Conservation (phyloP, 23 tunicate genomes). For the Oikopleura dioica region DNA sequence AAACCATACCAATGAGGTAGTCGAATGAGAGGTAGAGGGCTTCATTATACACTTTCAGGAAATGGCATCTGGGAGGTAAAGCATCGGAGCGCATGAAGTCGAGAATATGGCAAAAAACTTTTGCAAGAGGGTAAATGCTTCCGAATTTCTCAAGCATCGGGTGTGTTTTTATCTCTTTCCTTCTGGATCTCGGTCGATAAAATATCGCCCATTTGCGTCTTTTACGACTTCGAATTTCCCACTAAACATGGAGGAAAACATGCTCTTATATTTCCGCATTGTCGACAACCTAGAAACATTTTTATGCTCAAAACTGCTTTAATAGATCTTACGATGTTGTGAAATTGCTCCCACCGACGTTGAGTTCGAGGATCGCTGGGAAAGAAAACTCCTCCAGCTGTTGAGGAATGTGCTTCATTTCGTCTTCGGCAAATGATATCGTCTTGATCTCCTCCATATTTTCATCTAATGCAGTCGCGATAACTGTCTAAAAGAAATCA, state of each 20-base stretch:
- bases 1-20: background rate
- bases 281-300: background rate
- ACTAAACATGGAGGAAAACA: background rate
- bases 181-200: conserved; percentile 12
- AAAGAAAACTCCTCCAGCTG: too few species aligned
- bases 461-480: too few species aligned
- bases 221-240: background rate
- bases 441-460: too few species aligned
- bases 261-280: background rate
- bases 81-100: conserved; percentile 1
- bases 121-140: too few species aligned
- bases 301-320: background rate
- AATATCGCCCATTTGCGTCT: conserved; percentile 2
- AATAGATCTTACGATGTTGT: background rate
- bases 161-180: too few species aligned
- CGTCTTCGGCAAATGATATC: too few species aligned
- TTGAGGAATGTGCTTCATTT: too few species aligned
- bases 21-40: background rate
- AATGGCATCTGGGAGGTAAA: background rate
- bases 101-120: background rate
- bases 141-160: too few species aligned
- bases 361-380: background rate
- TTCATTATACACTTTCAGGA: background rate
- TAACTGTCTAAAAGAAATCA: too few species aligned
- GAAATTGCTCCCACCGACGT: background rate